Percentiles rank a stretch among this genome's conserved stretches.
Evolutionary conservation across 2,113 vertebrate genomes (phyloP).

Genomic region (Hiodon alosoides): DNA sequence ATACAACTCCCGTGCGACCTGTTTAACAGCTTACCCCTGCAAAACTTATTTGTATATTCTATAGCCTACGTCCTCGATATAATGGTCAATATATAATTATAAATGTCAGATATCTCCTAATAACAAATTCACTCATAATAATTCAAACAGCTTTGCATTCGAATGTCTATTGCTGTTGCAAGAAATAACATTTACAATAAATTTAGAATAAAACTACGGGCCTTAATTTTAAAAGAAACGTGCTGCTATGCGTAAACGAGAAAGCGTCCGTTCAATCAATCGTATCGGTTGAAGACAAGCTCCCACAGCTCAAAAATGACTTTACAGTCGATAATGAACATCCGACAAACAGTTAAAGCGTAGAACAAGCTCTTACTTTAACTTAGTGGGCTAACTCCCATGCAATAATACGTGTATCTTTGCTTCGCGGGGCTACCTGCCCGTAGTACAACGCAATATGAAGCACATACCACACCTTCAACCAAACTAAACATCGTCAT

Average conservation of each 20-base stretch:
- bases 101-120: no score
- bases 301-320: background rate
- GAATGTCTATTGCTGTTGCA: background rate
- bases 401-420: background rate
- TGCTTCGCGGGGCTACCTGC: background rate
- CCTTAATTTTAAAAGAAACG: background rate
- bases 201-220: background rate
- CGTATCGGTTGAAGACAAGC: background rate
- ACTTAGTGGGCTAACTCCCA: slow-evolving; percentile 2
- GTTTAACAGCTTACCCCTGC: no score
- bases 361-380: background rate
- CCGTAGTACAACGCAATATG: background rate
- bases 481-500: background rate
- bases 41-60: no score
- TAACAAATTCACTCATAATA: no score
- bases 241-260: background rate
- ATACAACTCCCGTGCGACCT: no score
- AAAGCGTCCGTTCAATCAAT: background rate
- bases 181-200: background rate
- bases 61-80: no score
- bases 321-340: background rate
- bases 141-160: background rate
- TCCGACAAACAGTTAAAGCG: background rate
- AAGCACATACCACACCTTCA: background rate
- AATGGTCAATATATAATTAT: no score